These are phyloP conservation scores for Hyalella azteca DNA, from an alignment of 2,888 invertebrate genomes.

Conservation along the genomic window DNA sequence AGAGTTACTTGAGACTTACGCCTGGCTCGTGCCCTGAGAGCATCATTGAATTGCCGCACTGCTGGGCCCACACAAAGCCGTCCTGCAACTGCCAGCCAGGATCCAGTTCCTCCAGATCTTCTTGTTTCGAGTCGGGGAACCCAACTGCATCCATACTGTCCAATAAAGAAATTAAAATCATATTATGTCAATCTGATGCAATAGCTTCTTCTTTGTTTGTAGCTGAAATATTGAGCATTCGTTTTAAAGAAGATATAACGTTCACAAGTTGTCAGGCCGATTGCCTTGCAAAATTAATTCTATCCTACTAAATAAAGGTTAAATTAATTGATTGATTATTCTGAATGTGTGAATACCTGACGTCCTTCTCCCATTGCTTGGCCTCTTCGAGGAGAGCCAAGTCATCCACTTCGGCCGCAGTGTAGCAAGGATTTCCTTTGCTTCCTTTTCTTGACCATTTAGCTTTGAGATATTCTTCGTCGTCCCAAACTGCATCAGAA, in stretches of 20 bases:
- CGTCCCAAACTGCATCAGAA: neutral
- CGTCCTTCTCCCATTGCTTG: constrained; percentile 20
- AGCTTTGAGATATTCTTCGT: neutral
- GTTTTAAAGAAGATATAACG: too few relatives aligned
- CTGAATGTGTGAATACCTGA: too few relatives aligned
- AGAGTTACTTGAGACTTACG: neutral
- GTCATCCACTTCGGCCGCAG: constrained; percentile 14
- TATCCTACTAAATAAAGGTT: too few relatives aligned
- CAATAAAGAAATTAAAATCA: too few relatives aligned
- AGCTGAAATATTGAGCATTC: too few relatives aligned
- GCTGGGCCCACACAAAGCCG: constrained; percentile 54
- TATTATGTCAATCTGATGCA: too few relatives aligned
- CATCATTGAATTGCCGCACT: neutral
- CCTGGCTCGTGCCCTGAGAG: neutral
- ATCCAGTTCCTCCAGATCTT: constrained; percentile 54
- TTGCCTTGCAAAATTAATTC: too few relatives aligned
- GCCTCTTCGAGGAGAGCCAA: neutral
- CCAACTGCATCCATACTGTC: neutral
- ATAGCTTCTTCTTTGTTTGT: too few relatives aligned
- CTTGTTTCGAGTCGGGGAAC: constrained; percentile 31
- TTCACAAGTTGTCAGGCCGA: too few relatives aligned
- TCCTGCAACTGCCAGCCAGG: constrained; percentile 56
- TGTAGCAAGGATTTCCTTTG: neutral
- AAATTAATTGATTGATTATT: too few relatives aligned
- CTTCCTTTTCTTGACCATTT: neutral